Evolutionary conservation across 2,888 invertebrate genomes (phyloP), one percentile per base, ranked within the genome.

Genomic region (Iphiclides podalirius): DNA sequence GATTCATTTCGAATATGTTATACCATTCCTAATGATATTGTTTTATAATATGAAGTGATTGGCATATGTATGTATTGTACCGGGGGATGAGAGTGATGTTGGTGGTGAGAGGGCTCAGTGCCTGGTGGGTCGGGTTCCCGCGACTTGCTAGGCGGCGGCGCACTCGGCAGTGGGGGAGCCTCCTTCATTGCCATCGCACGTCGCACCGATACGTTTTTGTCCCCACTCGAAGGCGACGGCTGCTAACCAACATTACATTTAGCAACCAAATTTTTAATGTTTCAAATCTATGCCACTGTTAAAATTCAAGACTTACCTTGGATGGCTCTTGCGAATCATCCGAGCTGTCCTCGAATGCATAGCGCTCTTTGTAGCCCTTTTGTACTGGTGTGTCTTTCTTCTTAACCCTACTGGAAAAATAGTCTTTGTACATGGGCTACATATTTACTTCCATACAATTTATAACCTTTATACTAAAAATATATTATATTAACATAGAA

Each of bases 161-260:
- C 85, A 12, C 85, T 67, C 1, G 90, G 89, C 52, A 89, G 82
- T 63, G 90, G 88, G 34, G 91, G 90, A n/a, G 90, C 89, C 68
- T 92, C 91, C 70, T 91, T 92, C 87, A 91, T 81, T 0, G 91
- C 91, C 91, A 92, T 91, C 12, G 90, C 90, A 52, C 92, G 91
- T 0, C 91, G 88, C 16, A 91, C 89, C 28, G 91, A 91, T 61
- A 91, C 83, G 60, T 84, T 89, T 67, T 92, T 92, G 53, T 92
- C 91, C n/a, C 82, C 80, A 1, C 63, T 63, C 14, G 65, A 53
- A 0, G 77, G 68, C 1, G 75, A 66, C n/a, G 70, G 67, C 74
- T 72, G 53, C 13, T 26, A 31, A 28, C 33, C 36, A 40, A 17
- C 7, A 26, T 12, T 16, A 7, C 1, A 2, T 20, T 20, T 20